Evolutionary conservation across 2,797 vertebrate genomes (phyloP), one percentile per base, ranked within the genome.

Genomic region (Pogonophryne albipinna): DNA sequence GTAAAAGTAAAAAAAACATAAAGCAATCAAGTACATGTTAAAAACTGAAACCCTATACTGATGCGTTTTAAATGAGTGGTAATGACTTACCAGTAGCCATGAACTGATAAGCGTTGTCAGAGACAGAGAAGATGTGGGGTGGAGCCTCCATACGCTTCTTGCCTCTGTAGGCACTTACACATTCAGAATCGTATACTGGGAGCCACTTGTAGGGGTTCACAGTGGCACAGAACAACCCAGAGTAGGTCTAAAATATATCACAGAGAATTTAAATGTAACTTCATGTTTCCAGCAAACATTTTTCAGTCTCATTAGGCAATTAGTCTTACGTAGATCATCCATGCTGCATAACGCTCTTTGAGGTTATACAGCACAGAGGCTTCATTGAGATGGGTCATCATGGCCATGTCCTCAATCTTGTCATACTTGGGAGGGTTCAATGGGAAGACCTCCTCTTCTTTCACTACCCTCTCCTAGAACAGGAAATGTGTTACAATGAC

Each of bases 71-170:
- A 46, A 58, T 1, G 49, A 42, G 38, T 49, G 2, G 10, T 34
- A 1, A 49, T 20, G 1, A 77, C 86, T 70, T 90, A 94, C 94
- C 93, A 86, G 83, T 88, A 47, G 89, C 84, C 94, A 95, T 95
- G 80, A 64, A 79, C 91, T 97, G 97, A 83, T 95, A 97, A 73
- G 97, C 96, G 0, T 96, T 98, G 89, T 97, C 97, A 11, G 97
- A 97, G 92, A 97, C 96, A 68, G 97, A 97, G 94, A 97, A 97
- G 93, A 97, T 97, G 91, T 97, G 97, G 50, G 97, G 96, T 15
- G 96, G 96, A 70, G 95, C 94, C 83, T 97, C 97, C 92, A 96
- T 94, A 79, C 95, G 95, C 90, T 98, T 98, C 88, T 97, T 98
- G 92, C 96, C 96, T 90, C 95, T 93, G 80, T 97, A 97, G 77